Conservation (phyloP, 2,797 vertebrate species). For the Avahi laniger region DNA sequence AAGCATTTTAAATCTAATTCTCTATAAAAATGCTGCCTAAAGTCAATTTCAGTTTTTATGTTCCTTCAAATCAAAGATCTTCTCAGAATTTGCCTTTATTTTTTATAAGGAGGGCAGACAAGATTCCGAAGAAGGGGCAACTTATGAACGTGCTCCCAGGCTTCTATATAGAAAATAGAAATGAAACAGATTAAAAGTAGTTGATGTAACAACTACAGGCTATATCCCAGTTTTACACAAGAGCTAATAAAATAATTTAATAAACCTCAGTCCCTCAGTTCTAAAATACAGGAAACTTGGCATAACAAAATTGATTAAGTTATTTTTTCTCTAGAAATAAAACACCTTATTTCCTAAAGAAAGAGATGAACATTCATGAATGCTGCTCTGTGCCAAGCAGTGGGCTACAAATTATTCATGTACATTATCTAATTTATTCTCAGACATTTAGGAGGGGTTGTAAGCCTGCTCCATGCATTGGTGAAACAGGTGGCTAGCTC, state of each 20-base stretch:
- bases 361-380: background rate
- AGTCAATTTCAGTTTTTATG: conserved; percentile 9
- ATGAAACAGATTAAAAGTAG: background rate
- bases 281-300: background rate
- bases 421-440: background rate
- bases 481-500: background rate
- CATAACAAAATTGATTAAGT: background rate
- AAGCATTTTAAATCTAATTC: background rate
- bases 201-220: background rate
- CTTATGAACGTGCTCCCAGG: background rate
- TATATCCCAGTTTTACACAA: background rate
- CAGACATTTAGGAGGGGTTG: background rate
- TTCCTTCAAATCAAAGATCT: background rate
- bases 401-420: background rate
- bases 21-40: background rate
- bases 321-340: background rate
- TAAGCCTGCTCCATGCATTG: background rate
- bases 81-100: conserved; percentile 36
- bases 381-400: background rate
- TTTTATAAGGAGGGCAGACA: background rate
- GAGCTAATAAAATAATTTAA: background rate
- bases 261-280: background rate
- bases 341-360: background rate
- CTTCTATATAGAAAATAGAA: background rate
- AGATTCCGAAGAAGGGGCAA: background rate